A percentile compares a stretch with the other conserved stretches of the same genome.
These are phyloP conservation scores for Tetragonula clypearis DNA, from an alignment of 1,140 invertebrate genomes.

Conservation along the genomic window DNA sequence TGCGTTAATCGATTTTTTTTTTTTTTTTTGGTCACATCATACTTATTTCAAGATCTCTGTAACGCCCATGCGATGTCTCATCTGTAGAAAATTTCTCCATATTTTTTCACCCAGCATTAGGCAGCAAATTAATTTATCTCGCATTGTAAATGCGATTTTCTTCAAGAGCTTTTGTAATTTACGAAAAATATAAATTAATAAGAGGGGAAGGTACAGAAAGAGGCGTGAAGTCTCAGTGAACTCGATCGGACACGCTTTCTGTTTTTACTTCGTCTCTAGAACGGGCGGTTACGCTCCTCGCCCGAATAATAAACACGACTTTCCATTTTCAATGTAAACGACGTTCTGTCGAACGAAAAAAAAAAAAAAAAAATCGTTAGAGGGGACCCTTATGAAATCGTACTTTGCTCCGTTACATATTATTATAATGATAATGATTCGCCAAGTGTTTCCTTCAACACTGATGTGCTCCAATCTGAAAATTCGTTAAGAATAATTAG, in stretches of 20 bases:
- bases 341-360: slow-evolving; percentile 30
- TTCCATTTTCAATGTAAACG: slow-evolving; percentile 62
- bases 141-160: not conserved
- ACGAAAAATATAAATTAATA: not conserved
- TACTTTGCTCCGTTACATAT: not conserved
- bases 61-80: too few relatives aligned
- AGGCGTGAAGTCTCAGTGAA: slow-evolving; percentile 56
- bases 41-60: too few relatives aligned
- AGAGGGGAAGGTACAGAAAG: slow-evolving; percentile 26
- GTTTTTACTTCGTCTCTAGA: slow-evolving; percentile 64
- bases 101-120: not conserved
- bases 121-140: not conserved
- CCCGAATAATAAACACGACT: slow-evolving; percentile 66
- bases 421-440: not conserved
- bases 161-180: not conserved
- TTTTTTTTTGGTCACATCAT: not conserved
- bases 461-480: too few relatives aligned
- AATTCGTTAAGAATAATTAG: too few relatives aligned
- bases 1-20: too few relatives aligned
- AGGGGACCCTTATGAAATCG: slow-evolving; percentile 18
- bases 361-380: slow-evolving; percentile 24
- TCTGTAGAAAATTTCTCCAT: not conserved
- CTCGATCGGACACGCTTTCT: slow-evolving; percentile 66
- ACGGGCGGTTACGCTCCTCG: slow-evolving; percentile 58
- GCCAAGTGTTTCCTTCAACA: not conserved